phyloP scores from a whole-genome alignment of 2,888 invertebrate species.

The Lapara coniferarum region DNA sequence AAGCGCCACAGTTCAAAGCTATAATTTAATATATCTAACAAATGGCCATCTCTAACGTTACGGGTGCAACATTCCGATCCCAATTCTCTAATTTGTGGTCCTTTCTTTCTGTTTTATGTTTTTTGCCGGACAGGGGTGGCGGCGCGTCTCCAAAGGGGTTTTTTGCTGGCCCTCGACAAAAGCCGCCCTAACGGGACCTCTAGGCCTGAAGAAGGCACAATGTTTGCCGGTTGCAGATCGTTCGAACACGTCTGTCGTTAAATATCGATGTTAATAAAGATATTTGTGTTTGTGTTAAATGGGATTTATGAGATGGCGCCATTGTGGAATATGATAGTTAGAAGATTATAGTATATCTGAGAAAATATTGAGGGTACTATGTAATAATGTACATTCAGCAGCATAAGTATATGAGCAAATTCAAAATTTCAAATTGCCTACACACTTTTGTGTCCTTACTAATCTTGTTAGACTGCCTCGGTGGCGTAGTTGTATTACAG shows the following conservation, averaged over 20 bases:
- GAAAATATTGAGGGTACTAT: not conserved
- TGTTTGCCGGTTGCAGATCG: constrained; percentile 41
- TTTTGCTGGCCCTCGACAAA: constrained; percentile 71
- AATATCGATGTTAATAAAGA: constrained; percentile 18
- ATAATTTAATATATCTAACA: constrained; percentile 59
- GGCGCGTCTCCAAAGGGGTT: constrained; percentile 65
- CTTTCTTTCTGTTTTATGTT: constrained; percentile 77
- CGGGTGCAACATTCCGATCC: constrained; percentile 78
- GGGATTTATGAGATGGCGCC: not conserved
- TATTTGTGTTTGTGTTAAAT: constrained; percentile 3
- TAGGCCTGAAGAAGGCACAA: constrained; percentile 50
- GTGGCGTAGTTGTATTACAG: too few species aligned
- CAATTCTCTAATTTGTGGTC: constrained; percentile 77
- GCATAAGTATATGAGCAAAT: too few species aligned
- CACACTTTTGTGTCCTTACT: too few species aligned
- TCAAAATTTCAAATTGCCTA: too few species aligned
- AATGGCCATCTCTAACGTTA: constrained; percentile 59
- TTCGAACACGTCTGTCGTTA: constrained; percentile 29
- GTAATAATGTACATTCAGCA: too few species aligned
- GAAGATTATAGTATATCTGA: not conserved
- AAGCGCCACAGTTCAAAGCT: constrained; percentile 33
- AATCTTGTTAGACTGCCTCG: too few species aligned
- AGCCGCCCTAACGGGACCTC: constrained; percentile 74
- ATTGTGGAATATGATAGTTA: not conserved
- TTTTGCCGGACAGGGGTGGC: constrained; percentile 72